Conservation (phyloP, 1,140 invertebrate species). For the Heliconius melpomene region DNA sequence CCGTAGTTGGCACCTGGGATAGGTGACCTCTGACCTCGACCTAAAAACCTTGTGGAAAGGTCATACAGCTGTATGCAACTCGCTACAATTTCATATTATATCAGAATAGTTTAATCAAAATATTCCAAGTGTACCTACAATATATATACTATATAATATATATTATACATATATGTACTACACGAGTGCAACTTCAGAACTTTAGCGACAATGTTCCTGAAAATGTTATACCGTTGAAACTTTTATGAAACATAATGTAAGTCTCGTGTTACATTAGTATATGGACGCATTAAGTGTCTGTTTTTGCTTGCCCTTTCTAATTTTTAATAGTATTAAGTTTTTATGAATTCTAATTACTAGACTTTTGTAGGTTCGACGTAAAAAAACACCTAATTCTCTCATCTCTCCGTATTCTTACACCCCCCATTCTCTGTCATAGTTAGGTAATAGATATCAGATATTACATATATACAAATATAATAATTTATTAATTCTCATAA, state of each 20-base stretch:
- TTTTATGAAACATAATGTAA: conserved; percentile 5
- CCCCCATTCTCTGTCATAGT: too few species aligned
- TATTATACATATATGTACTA: not conserved
- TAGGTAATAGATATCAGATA: not conserved
- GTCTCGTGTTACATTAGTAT: conserved; percentile 3
- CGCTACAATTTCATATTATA: conserved; percentile 25
- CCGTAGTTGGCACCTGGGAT: conserved; percentile 45
- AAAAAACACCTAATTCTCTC: too few species aligned
- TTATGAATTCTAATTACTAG: not conserved
- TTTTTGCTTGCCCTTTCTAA: not conserved
- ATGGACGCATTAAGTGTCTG: not conserved
- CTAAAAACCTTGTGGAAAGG: conserved; percentile 53
- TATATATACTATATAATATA: not conserved
- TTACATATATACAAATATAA: not conserved
- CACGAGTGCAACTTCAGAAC: not conserved
- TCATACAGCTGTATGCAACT: conserved; percentile 41
- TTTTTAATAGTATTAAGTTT: not conserved
- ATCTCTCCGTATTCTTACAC: too few species aligned
- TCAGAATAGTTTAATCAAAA: conserved; percentile 22
- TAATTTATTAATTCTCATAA: not conserved
- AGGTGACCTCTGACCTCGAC: conserved; percentile 54
- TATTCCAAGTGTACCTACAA: conserved; percentile 1
- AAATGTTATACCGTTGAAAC: not conserved
- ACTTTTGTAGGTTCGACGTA: too few species aligned
- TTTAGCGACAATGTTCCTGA: not conserved